A percentile compares a stretch with the other conserved stretches of the same genome.
Conservation (phyloP, 1,140 invertebrate genomes). For the Zaprionus taronus region DNA sequence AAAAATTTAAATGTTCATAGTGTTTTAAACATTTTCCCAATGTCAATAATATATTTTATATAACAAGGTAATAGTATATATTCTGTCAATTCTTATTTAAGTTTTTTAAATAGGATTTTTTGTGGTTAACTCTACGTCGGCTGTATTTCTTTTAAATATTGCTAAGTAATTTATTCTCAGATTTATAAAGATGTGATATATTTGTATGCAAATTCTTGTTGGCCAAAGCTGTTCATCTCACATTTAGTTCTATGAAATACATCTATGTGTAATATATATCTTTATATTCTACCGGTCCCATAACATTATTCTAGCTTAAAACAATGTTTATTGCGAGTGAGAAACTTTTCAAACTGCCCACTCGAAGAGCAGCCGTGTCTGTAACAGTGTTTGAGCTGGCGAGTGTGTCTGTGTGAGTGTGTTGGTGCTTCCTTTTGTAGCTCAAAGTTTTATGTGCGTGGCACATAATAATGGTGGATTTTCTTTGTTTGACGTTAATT, state of each 20-base stretch:
- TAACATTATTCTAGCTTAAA: background rate
- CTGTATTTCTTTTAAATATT: too few relatives aligned
- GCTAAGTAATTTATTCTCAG: too few relatives aligned
- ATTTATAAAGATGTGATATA: too few relatives aligned
- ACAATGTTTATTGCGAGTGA: background rate
- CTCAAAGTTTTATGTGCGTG: constrained; percentile 68
- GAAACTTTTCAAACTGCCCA: constrained; percentile 48
- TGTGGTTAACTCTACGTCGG: too few relatives aligned
- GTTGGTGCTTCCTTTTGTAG: constrained; percentile 36
- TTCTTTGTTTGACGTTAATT: constrained; percentile 83
- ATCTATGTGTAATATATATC: background rate
- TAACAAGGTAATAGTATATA: too few relatives aligned
- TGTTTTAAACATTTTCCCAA: background rate
- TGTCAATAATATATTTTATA: background rate
- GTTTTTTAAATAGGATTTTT: too few relatives aligned
- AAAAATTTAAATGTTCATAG: background rate
- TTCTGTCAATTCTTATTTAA: background rate
- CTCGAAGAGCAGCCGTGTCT: background rate
- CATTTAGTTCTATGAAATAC: too few relatives aligned
- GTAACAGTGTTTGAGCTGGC: background rate
- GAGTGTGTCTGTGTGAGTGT: constrained; percentile 14
- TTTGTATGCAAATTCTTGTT: too few relatives aligned
- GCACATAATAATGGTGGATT: constrained; percentile 84
- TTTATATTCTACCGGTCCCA: background rate
- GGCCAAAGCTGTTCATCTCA: too few relatives aligned